Base-by-base conservation (phyloP, 2,113 vertebrate species). In the Loxodonta africana region DNA sequence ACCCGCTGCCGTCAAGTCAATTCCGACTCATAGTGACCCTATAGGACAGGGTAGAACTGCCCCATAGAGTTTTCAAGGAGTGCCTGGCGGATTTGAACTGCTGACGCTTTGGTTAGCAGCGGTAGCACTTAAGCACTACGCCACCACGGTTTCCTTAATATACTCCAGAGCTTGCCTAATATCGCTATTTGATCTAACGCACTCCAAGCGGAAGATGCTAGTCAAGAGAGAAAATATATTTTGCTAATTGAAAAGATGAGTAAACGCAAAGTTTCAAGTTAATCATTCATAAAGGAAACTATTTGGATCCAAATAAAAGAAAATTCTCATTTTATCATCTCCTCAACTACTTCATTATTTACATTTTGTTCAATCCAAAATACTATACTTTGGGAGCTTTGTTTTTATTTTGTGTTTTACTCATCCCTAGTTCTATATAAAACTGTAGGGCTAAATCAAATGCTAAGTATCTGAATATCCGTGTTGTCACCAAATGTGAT, bases 231-330 rank as follows among this genome's bases (percentile, higher is more conserved):
- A 5, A 95, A 73, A 94, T 9, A 80, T 28, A 76, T 71, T 96
- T 94, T 81, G 51, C 17, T 87, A 18, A 51, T 67, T 95, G 20
- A 33, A 86, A 86, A 82, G 26, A 81, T 71, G 8, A 77, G 20
- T 14, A 65, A 93, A 60, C 18, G 88, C 60, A 95, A 93, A 37
- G 2, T 25, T 88, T 92, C 5, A 85, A 71, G 12, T 81, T 88
- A 90, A n/a, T 88, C 41, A 14, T 93, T 84, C 63, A 82, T 74
- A 37, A 85, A 95, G 80, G n/a, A 86, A 77, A 81, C 77, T 60
- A 76, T 73, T 94, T 71, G 77, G 60, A 60, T 91, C 10, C n/a
- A 93, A 88, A 73, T 25, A n/a, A 21, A 87, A 88, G 77, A 44
- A 1, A 30, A 20, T 73, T 20, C 33, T 37, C 69, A 73, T 37